A percentile compares a stretch with the other conserved stretches of the same genome.
Conservation (phyloP, 1,140 invertebrate species). For the Brachionus asplanchnoidis region DNA sequence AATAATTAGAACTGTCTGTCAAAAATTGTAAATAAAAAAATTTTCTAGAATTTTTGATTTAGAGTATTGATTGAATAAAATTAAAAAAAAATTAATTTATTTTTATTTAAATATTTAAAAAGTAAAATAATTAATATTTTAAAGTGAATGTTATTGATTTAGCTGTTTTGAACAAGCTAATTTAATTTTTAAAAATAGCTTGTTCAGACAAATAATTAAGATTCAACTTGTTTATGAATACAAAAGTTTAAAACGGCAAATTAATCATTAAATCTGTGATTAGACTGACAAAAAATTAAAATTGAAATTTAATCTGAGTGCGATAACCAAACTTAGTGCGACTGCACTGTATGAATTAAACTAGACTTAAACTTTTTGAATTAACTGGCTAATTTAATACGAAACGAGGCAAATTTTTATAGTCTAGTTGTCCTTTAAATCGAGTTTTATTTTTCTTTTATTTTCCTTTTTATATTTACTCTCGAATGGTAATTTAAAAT, state of each 20-base stretch:
- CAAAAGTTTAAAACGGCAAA: neutral
- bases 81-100: neutral
- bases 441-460: neutral
- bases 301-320: neutral
- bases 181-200: neutral
- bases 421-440: slow-evolving; percentile 37
- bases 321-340: neutral
- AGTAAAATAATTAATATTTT: too few species aligned
- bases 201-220: neutral
- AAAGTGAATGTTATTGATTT: neutral
- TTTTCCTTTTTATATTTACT: slow-evolving; percentile 13
- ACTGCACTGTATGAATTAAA: slow-evolving; percentile 11
- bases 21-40: neutral
- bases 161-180: neutral
- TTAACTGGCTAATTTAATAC: slow-evolving; percentile 34
- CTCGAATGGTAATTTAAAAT: slow-evolving; percentile 17
- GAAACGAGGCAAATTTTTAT: slow-evolving; percentile 13
- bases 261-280: neutral
- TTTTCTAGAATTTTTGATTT: neutral
- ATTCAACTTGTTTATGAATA: neutral
- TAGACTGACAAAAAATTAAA: neutral
- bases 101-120: too few species aligned
- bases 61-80: neutral
- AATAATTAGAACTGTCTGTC: too few species aligned
- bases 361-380: slow-evolving; percentile 5